Evolutionary conservation across 2,113 vertebrate species (phyloP).

Genomic region (Notothenia rossii): DNA sequence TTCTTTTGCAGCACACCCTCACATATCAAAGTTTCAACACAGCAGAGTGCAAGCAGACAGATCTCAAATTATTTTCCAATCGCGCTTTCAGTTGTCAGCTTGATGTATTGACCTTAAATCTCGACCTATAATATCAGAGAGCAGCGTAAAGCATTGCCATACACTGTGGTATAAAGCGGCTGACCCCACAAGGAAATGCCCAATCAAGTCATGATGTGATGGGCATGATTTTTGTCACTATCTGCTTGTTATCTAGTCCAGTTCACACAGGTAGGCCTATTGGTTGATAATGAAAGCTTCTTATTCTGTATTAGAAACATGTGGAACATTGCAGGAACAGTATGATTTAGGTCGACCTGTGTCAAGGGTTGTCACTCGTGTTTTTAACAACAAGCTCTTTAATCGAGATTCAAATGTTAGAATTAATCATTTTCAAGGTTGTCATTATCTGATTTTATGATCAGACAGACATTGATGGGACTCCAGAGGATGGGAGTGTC

Average conservation of each 20-base stretch:
- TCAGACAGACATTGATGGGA: neutral
- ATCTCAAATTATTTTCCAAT: constrained; percentile 63
- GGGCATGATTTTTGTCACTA: neutral
- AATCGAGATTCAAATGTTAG: neutral
- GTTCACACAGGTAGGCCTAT: constrained; percentile 2
- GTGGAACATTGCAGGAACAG: constrained; percentile 4
- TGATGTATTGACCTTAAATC: constrained; percentile 50
- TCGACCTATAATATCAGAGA: constrained; percentile 33
- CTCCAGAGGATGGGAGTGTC: neutral
- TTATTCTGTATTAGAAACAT: constrained; percentile 15
- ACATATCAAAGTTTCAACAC: constrained; percentile 54
- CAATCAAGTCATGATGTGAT: constrained; percentile 11
- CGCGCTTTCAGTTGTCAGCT: constrained; percentile 33
- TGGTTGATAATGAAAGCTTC: neutral
- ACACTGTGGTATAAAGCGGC: constrained; percentile 22
- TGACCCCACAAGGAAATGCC: constrained; percentile 5
- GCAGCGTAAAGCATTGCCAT: neutral
- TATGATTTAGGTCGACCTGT: neutral
- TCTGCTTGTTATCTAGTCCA: constrained; percentile 16
- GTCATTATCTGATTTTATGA: neutral
- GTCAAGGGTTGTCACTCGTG: neutral
- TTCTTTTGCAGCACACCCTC: constrained; percentile 11
- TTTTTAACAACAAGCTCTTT: neutral
- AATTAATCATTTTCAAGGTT: neutral
- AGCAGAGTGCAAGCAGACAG: neutral